phyloP scores from a whole-genome alignment of 2,113 vertebrate genomes.

The Gallinago jamesoni region DNA sequence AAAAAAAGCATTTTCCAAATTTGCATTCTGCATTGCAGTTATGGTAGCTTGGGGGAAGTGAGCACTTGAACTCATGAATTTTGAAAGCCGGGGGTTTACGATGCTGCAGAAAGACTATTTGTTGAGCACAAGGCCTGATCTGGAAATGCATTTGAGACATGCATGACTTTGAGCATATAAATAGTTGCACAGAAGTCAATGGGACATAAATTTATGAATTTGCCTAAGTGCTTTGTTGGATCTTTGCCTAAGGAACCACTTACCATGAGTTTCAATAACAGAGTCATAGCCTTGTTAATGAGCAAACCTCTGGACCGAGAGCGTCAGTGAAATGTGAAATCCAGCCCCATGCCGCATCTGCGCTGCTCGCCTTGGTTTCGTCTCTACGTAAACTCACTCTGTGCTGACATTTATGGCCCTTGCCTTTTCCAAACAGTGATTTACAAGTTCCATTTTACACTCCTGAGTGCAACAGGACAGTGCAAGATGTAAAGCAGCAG shows the following conservation, averaged over 20 bases:
- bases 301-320: not conserved
- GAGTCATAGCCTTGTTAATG: slow-evolving; percentile 19
- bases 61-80: not conserved
- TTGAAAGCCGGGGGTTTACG: not conserved
- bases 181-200: slow-evolving; percentile 49
- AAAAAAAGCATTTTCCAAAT: not conserved
- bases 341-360: not conserved
- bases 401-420: not conserved
- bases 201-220: slow-evolving; percentile 62
- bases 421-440: not conserved
- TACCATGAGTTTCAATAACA: slow-evolving; percentile 9
- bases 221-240: slow-evolving; percentile 69
- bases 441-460: not conserved
- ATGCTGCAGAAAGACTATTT: not conserved
- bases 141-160: slow-evolving; percentile 55
- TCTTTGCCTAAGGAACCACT: slow-evolving; percentile 55
- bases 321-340: not conserved
- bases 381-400: not conserved
- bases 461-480: not conserved
- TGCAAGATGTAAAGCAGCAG: not conserved
- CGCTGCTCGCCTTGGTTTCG: not conserved
- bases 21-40: not conserved
- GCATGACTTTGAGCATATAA: slow-evolving; percentile 35
- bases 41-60: not conserved
- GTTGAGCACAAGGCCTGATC: slow-evolving; percentile 6